Conservation (phyloP, 2,888 invertebrate species). For the Amblyjoppa proteus region DNA sequence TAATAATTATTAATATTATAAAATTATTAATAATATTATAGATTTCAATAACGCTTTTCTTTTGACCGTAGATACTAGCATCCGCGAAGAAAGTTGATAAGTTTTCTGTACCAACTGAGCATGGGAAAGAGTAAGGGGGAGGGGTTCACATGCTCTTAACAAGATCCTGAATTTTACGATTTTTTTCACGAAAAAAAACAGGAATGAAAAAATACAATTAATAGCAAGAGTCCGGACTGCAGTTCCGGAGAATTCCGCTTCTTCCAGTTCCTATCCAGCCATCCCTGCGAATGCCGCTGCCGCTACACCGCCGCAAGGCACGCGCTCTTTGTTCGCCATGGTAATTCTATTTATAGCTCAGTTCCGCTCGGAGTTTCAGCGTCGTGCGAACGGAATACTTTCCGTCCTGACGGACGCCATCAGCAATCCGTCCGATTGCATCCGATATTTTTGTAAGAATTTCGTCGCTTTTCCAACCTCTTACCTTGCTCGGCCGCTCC, state of each 20-base stretch:
- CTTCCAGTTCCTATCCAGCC: slow-evolving; percentile 21
- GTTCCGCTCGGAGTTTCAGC: slow-evolving; percentile 53
- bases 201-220: neutral
- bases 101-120: no score
- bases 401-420: neutral
- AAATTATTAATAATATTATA: no score
- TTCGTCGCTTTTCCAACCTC: neutral
- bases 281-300: slow-evolving; percentile 12
- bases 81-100: no score
- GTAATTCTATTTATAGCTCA: slow-evolving; percentile 61
- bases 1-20: no score
- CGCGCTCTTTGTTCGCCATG: slow-evolving; percentile 9
- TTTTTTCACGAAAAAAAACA: neutral
- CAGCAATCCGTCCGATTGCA: neutral
- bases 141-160: no score
- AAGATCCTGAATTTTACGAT: neutral
- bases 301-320: neutral
- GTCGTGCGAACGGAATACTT: neutral
- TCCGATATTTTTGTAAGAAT: neutral
- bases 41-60: no score
- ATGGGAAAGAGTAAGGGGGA: no score
- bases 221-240: neutral
- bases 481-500: neutral
- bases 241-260: neutral
- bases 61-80: no score